phyloP scores from a whole-genome alignment of 1,140 invertebrate genomes.

The Penaeus indicus region DNA sequence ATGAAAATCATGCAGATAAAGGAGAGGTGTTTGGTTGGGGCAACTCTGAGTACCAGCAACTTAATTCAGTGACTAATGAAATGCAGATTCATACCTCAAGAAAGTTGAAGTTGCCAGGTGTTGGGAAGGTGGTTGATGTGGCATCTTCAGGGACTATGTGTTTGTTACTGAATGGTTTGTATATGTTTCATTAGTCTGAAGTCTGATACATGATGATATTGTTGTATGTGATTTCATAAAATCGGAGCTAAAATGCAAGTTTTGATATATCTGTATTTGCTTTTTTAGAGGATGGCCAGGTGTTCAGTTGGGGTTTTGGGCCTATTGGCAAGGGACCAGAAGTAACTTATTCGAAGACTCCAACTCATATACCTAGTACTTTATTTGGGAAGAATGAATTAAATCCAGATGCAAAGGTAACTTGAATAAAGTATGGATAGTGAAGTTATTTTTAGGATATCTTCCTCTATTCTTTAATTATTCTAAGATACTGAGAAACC shows the following conservation, averaged over 20 bases:
- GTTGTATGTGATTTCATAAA: slow-evolving; percentile 54
- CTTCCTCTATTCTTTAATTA: background rate
- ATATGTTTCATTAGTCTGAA: background rate
- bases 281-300: slow-evolving; percentile 80
- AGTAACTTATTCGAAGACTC: slow-evolving; percentile 77
- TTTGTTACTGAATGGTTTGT: slow-evolving; percentile 83
- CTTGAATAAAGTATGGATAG: slow-evolving; percentile 70
- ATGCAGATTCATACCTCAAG: slow-evolving; percentile 77
- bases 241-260: slow-evolving; percentile 60
- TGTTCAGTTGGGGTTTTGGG: slow-evolving; percentile 94
- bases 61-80: slow-evolving; percentile 72
- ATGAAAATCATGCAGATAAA: slow-evolving; percentile 76
- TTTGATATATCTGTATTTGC: slow-evolving; percentile 58
- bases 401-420: slow-evolving; percentile 78
- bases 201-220: background rate
- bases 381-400: slow-evolving; percentile 90
- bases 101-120: slow-evolving; percentile 74
- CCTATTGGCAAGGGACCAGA: slow-evolving; percentile 89
- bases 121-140: slow-evolving; percentile 85
- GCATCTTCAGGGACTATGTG: slow-evolving; percentile 91
- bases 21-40: slow-evolving; percentile 98
- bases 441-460: background rate
- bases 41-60: slow-evolving; percentile 93
- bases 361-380: slow-evolving; percentile 81
- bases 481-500: background rate